Evolutionary conservation across 2,113 vertebrate genomes (phyloP).

Genomic region (Nipponia nippon): DNA sequence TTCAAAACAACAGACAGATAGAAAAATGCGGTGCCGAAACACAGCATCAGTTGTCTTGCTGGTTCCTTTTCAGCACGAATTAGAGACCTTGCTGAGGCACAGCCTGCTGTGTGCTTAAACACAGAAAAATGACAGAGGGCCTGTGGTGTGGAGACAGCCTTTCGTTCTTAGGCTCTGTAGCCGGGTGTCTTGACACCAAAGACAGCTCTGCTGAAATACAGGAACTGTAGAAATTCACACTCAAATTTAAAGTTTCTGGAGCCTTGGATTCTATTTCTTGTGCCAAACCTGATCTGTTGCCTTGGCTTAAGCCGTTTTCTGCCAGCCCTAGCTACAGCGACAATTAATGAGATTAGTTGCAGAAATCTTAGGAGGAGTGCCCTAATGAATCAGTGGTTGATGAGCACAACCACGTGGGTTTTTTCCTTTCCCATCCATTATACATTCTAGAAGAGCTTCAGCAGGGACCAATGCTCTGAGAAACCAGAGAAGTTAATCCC

Average conservation of each 20-base stretch:
- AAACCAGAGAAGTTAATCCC: not conserved
- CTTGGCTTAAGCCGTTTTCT: not conserved
- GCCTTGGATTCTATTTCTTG: not conserved
- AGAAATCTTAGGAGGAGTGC: not conserved
- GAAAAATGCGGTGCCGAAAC: not conserved
- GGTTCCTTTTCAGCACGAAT: not conserved
- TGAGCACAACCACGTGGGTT: not conserved
- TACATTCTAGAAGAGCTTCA: not conserved
- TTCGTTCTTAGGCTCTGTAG: not conserved
- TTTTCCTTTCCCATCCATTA: not conserved
- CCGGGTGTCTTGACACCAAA: not conserved
- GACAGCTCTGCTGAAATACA: not conserved
- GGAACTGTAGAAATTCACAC: not conserved
- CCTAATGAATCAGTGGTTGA: not conserved
- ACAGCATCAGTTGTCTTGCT: not conserved
- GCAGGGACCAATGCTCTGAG: not conserved
- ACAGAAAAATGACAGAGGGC: not conserved
- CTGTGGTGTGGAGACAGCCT: not conserved
- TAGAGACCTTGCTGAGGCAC: not conserved
- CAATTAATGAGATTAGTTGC: not conserved
- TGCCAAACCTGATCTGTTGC: not conserved
- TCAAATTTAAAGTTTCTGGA: not conserved
- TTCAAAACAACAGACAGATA: not conserved
- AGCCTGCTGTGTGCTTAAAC: not conserved
- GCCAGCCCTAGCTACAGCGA: not conserved